Evolutionary conservation across 2,888 invertebrate genomes (phyloP).

Genomic region (Drosophila atroscutellata): DNA sequence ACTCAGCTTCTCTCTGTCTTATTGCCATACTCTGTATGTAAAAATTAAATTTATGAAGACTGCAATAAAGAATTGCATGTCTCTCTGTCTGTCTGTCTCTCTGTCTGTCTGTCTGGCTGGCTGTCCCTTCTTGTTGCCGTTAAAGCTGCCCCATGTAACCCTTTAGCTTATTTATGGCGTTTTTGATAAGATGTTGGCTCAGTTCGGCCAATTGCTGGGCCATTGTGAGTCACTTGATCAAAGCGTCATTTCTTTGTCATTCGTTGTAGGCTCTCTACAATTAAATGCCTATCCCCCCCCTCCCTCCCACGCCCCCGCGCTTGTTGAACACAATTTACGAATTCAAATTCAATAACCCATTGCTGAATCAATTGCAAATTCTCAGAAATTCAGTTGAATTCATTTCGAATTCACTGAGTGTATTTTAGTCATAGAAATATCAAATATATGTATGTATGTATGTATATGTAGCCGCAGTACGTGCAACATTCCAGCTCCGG

Average conservation of each 20-base stretch:
- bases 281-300: constrained; percentile 22
- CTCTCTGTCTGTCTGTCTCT: neutral
- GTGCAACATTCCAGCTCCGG: constrained; percentile 51
- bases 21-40: constrained; percentile 64
- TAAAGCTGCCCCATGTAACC: constrained; percentile 14
- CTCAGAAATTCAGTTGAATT: constrained; percentile 60
- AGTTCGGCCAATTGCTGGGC: constrained; percentile 43
- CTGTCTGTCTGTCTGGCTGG: neutral
- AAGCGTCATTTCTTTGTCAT: constrained; percentile 53
- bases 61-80: constrained; percentile 67
- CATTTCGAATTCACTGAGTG: constrained; percentile 57
- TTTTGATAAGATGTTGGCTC: constrained; percentile 68
- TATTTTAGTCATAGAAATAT: constrained; percentile 26
- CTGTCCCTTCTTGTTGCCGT: constrained; percentile 5
- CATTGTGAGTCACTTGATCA: constrained; percentile 60
- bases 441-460: neutral
- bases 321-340: constrained; percentile 45
- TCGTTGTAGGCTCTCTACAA: constrained; percentile 38
- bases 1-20: constrained; percentile 1
- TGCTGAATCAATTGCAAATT: constrained; percentile 61
- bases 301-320: no score
- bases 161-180: constrained; percentile 62
- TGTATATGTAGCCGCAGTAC: constrained; percentile 46
- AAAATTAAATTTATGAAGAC: constrained; percentile 75
- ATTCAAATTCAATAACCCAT: constrained; percentile 31